A percentile compares a stretch with the other conserved stretches of the same genome.
Evolutionary conservation across 2,888 invertebrate species (phyloP).

Genomic region (Neuroscelio doddi): DNA sequence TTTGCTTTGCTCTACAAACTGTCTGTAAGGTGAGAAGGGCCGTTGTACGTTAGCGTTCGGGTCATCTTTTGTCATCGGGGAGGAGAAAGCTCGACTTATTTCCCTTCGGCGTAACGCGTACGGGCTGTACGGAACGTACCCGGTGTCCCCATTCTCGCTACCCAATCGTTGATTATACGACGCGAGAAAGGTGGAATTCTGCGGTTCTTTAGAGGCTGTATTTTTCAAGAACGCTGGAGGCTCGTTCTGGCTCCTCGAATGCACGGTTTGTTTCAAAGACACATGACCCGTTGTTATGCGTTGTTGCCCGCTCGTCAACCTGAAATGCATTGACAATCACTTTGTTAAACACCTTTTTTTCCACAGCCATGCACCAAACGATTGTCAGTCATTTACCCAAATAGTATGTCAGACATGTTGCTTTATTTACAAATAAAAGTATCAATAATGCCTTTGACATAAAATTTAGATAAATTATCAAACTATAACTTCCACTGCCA

Average conservation of each 20-base stretch:
- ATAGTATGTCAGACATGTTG: neutral
- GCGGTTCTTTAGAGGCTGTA: constrained; percentile 57
- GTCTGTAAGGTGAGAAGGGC: constrained; percentile 63
- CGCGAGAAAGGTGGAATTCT: constrained; percentile 55
- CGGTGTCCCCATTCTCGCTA: constrained; percentile 62
- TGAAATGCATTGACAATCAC: constrained; percentile 52
- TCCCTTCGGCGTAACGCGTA: constrained; percentile 66
- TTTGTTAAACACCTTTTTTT: too few species aligned
- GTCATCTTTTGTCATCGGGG: constrained; percentile 51
- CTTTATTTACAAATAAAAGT: too few species aligned
- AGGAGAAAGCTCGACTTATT: constrained; percentile 62
- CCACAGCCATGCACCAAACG: too few species aligned
- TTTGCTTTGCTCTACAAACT: constrained; percentile 50
- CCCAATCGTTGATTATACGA: constrained; percentile 63
- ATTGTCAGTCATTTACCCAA: too few species aligned
- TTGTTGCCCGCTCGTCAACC: constrained; percentile 55
- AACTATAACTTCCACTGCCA: neutral
- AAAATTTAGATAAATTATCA: neutral
- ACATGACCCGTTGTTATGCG: constrained; percentile 63
- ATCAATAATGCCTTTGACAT: too few species aligned
- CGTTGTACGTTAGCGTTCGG: constrained; percentile 55
- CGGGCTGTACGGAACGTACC: constrained; percentile 67
- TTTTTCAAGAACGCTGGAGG: constrained; percentile 59
- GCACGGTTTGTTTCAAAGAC: constrained; percentile 65
- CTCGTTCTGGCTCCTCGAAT: constrained; percentile 61